Percentiles rank a stretch among this genome's conserved stretches.
Conservation (phyloP, 2,797 vertebrate genomes). For the Bradypus variegatus region DNA sequence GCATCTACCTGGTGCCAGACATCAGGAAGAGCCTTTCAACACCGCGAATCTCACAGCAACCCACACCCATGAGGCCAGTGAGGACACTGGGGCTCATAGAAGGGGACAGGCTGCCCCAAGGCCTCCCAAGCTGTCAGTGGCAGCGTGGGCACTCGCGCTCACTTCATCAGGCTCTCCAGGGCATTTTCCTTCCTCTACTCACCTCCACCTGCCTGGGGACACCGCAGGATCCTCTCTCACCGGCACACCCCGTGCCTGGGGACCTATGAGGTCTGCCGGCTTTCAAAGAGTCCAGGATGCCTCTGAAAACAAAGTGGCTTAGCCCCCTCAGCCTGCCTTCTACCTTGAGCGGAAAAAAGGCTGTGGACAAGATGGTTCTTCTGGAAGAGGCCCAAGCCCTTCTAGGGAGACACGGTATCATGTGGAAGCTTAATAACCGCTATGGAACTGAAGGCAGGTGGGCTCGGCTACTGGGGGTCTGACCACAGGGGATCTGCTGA, state of each 20-base stretch:
- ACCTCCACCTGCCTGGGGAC: background rate
- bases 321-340: background rate
- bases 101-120: background rate
- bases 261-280: too few species aligned
- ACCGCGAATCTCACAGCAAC: rapidly evolving
- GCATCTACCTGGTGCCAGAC: background rate
- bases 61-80: rapidly evolving
- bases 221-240: background rate
- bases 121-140: too few species aligned
- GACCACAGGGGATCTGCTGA: background rate
- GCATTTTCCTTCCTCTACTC: too few species aligned
- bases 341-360: background rate
- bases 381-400: constrained; percentile 30
- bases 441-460: background rate
- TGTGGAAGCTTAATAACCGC: background rate
- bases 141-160: background rate
- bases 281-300: background rate
- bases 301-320: background rate
- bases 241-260: background rate
- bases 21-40: background rate
- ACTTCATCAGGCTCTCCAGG: background rate
- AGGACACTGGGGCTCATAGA: background rate
- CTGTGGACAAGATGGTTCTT: constrained; percentile 10
- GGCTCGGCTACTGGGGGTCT: background rate
- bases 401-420: background rate